Base-by-base conservation (phyloP, 2,113 vertebrate species). In the Spermophilus dauricus region DNA sequence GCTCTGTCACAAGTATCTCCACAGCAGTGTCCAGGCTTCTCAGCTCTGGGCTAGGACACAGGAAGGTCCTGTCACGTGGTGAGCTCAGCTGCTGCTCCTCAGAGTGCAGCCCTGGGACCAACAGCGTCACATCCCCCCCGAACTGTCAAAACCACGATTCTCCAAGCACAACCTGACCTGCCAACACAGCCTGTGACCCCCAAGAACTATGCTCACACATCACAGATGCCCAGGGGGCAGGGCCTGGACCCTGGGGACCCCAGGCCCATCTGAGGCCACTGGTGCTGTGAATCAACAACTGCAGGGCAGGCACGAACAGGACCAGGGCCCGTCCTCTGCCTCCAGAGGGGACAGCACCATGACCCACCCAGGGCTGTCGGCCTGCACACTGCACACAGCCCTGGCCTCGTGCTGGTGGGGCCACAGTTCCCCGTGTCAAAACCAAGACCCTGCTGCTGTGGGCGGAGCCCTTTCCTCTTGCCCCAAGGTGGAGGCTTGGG, bases 41-140 rank as follows among this genome's bases (percentile, higher is more conserved):
- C 53, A 16, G 32, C 24, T 48, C 75, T 4, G 22, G 3, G 51
- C n/a, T 1, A 17, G 45, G 75, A 30, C 26, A 8, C 37, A 17
- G 84, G 1, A 8, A 65, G 65, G 30, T 22, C 37, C 53, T 4
- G 0, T 45, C 34, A 6, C 1, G 17, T 16, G n/a, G 24, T 1
- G 1, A 82, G 56, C 65, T 75, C 24, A 26, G 51, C 34, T 34
- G n/a, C 53, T 34, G n/a, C 24, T 48, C 73, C 65, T 9, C 32
- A 9, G n/a, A 10, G 37, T 12, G 4, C 5, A 20, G 53, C n/a
- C 30, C 4, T 1, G 1, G 26, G 82, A 39, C 28, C 39, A n/a
- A 61, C 30, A 14, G 75, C 32, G 0, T 7, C 12, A 0, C 4
- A 4, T 4, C 0, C 51, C 58, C 58, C 75, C 0, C 34, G 34